Evolutionary conservation across 2,888 invertebrate genomes (phyloP).

Genomic region (Ophonus ardosiacus): DNA sequence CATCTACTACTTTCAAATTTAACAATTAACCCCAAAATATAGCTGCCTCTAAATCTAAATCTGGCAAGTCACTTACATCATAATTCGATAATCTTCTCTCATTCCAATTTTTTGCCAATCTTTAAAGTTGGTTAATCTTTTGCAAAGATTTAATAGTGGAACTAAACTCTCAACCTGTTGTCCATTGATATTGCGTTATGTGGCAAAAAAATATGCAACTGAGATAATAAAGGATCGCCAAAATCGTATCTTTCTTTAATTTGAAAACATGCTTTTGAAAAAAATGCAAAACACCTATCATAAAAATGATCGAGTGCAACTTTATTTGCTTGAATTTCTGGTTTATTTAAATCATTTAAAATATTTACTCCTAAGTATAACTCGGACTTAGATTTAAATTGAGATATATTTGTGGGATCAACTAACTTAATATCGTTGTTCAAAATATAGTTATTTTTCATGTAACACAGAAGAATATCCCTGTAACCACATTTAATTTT

Average conservation of each 20-base stretch:
- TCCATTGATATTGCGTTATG: too few relatives aligned
- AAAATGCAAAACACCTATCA: neutral
- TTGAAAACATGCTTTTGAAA: too few relatives aligned
- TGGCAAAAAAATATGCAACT: too few relatives aligned
- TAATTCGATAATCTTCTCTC: neutral
- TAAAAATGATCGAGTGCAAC: neutral
- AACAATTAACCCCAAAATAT: neutral
- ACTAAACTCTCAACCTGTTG: neutral
- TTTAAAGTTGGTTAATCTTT: neutral
- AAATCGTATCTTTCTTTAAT: too few relatives aligned
- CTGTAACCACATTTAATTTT: too few relatives aligned
- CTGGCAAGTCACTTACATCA: neutral
- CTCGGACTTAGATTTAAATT: too few relatives aligned
- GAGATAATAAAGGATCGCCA: too few relatives aligned
- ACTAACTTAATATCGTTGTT: too few relatives aligned
- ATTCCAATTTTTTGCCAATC: neutral
- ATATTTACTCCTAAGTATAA: neutral
- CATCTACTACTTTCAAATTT: neutral
- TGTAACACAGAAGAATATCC: too few relatives aligned
- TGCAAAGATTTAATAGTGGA: neutral
- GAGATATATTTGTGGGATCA: too few relatives aligned
- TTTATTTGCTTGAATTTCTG: neutral
- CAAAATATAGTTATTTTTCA: too few relatives aligned
- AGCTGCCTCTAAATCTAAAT: neutral
- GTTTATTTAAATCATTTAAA: neutral